These are phyloP conservation scores for Gandaritis pyraliata DNA, from an alignment of 2,888 invertebrate species.

Conservation along the genomic window DNA sequence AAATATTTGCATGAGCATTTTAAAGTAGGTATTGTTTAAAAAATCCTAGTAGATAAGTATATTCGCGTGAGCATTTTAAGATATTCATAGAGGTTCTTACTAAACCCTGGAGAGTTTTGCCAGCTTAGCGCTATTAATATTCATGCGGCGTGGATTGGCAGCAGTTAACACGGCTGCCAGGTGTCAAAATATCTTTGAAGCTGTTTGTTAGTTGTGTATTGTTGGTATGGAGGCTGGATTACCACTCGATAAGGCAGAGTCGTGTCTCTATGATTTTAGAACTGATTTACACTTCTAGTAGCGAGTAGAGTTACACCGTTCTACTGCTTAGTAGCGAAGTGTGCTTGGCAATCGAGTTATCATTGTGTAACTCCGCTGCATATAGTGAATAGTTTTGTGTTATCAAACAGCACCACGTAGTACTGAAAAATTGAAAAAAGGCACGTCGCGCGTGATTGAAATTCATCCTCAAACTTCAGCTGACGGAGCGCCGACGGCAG, in stretches of 20 bases:
- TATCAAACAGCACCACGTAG: too few species aligned
- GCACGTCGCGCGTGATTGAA: too few species aligned
- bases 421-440: too few species aligned
- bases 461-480: too few species aligned
- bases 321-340: too few species aligned
- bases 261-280: neutral
- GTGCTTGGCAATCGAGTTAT: too few species aligned
- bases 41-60: neutral
- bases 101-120: slow-evolving; percentile 8
- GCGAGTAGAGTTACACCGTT: too few species aligned
- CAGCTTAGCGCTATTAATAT: slow-evolving; percentile 24
- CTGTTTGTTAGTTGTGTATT: slow-evolving; percentile 1
- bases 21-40: neutral
- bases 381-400: too few species aligned
- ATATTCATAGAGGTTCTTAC: slow-evolving; percentile 18
- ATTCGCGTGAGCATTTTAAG: neutral
- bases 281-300: neutral
- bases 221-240: neutral
- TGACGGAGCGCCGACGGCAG: too few species aligned
- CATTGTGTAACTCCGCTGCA: too few species aligned
- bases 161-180: slow-evolving; percentile 13
- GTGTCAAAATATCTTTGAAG: slow-evolving; percentile 7
- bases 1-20: too few species aligned
- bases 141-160: slow-evolving; percentile 12
- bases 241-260: neutral